Evolutionary conservation across 2,113 vertebrate species (phyloP), one percentile per base, ranked within the genome.

Genomic region (Rhinopomastus cyanomelas): DNA sequence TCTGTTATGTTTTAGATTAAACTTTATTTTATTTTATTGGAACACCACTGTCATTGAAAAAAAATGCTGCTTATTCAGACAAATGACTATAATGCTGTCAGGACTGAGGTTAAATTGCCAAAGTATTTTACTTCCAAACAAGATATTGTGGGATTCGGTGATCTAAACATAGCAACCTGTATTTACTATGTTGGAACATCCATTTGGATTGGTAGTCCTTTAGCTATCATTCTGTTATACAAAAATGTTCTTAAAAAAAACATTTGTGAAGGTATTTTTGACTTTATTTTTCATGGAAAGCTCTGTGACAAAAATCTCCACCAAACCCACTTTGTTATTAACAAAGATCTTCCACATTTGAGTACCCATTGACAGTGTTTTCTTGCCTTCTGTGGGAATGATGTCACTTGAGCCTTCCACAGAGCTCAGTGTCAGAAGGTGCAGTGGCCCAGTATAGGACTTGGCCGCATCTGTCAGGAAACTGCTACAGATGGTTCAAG

Each of bases 401-500:
- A n/a, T 79, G 85, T 61, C 61, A 11, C 72, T 12, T 60, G 61
- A 94, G 60, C 42, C 57, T 85, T 95, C 65, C 17, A 2, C 57
- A 80, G 80, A 91, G 71, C 88, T 87, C 74, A 72, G 62, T 59
- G 65, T 88, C 49, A 55, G 95, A 92, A 95, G 80, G 73, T 30
- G 52, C 27, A 96, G 93, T 36, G 23, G 91, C 93, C 92, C 30
- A 12, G 79, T 49, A 29, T 5, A 66, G 88, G 85, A 94, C 73
- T 60, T 92, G 87, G 73, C 75, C 90, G 59, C 96, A 96, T 95
- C 96, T 97, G 97, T 90, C 92, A 88, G 93, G 86, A 81, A 93
- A 83, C 80, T 79, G 66, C 88, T 96, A 55, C 96, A 97, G 96
- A 97, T 96, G 96, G 97, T 81, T 95, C 92, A 81, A 55, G 93